Evolutionary conservation across 2,888 invertebrate species (phyloP).

Genomic region (Rhogogaster chlorosoma): DNA sequence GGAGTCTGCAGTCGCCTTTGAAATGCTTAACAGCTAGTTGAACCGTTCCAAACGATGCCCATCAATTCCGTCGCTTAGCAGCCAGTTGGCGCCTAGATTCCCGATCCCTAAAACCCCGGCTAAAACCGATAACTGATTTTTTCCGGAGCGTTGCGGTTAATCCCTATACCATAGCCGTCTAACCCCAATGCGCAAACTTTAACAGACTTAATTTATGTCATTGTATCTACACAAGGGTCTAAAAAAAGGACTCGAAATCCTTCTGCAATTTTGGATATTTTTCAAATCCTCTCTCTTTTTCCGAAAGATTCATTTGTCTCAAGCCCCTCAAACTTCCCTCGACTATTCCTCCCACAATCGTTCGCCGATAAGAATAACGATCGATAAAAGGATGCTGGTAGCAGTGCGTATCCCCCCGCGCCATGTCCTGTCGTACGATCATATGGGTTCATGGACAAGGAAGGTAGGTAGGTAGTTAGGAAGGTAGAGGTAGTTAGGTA

Average conservation of each 20-base stretch:
- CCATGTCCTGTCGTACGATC: not conserved
- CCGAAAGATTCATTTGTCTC: not conserved
- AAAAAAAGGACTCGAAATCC: not conserved
- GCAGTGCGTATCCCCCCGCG: not conserved
- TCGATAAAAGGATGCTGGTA: slow-evolving; percentile 32
- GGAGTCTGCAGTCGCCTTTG: slow-evolving; percentile 21
- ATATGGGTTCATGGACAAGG: slow-evolving; percentile 50
- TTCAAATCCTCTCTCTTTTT: not conserved
- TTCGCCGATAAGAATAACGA: slow-evolving; percentile 23
- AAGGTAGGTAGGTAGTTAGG: not conserved
- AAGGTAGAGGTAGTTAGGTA: not conserved
- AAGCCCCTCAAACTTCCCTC: slow-evolving; percentile 47
- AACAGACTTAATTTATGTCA: slow-evolving; percentile 9
- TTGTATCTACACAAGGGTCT: not conserved
- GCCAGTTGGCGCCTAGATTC: slow-evolving; percentile 43
- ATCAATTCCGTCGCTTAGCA: slow-evolving; percentile 51
- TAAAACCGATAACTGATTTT: slow-evolving; percentile 53
- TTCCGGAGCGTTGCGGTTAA: slow-evolving; percentile 47
- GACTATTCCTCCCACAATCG: not conserved
- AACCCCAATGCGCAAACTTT: slow-evolving; percentile 39
- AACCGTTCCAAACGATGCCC: slow-evolving; percentile 45
- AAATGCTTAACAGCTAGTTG: slow-evolving; percentile 41
- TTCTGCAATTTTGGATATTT: not conserved
- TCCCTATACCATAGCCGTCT: slow-evolving; percentile 42
- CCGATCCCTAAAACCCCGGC: slow-evolving; percentile 42